Percentiles rank a stretch among this genome's conserved stretches.
phyloP scores from a whole-genome alignment of 2,888 invertebrate species.

The Cephonodes hylas region DNA sequence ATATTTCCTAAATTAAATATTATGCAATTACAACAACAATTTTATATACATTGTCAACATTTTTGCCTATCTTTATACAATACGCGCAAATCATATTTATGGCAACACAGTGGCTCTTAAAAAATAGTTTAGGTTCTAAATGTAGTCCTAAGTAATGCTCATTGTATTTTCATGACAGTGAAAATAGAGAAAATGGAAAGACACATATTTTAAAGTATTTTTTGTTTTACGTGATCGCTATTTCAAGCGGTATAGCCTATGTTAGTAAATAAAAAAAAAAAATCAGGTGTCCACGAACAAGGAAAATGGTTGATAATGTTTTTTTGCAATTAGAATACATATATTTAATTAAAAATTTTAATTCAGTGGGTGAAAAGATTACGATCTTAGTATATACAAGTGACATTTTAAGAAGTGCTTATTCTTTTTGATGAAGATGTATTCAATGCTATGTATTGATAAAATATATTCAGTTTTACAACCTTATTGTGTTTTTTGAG shows the following conservation, averaged over 20 bases:
- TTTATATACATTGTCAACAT: not conserved
- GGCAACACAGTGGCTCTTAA: constrained; percentile 2
- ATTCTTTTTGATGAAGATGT: too few relatives aligned
- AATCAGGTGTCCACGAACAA: too few relatives aligned
- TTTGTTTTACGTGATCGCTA: not conserved
- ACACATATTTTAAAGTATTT: not conserved
- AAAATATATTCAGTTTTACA: too few relatives aligned
- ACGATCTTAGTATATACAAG: too few relatives aligned
- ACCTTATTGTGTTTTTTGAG: not conserved
- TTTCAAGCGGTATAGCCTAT: too few relatives aligned
- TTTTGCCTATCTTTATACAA: not conserved
- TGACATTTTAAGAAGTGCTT: too few relatives aligned
- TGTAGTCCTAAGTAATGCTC: not conserved
- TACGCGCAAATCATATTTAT: not conserved
- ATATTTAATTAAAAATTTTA: too few relatives aligned
- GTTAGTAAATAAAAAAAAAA: too few relatives aligned
- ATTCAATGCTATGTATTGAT: too few relatives aligned
- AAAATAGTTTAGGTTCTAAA: not conserved
- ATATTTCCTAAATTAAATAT: not conserved
- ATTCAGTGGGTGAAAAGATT: too few relatives aligned
- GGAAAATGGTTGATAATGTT: too few relatives aligned
- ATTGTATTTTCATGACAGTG: not conserved
- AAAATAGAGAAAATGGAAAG: not conserved
- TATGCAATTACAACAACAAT: not conserved
- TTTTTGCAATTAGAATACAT: too few relatives aligned